Base-by-base conservation (phyloP, 2,797 vertebrate species). In the Gymnothorax reevesii region DNA sequence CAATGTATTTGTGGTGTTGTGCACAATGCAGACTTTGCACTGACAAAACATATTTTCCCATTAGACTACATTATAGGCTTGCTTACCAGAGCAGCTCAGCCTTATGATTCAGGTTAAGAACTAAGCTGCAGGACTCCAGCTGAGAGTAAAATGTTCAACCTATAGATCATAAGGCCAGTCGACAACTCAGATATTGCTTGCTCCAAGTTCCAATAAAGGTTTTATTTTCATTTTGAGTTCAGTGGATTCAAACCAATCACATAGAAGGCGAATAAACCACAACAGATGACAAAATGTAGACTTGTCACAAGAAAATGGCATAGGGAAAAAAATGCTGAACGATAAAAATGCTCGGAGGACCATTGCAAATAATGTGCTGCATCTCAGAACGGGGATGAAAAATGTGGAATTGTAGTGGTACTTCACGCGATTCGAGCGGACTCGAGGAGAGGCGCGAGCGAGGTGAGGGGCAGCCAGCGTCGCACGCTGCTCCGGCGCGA, bases 401-500 rank as follows among this genome's bases (percentile, higher is more conserved):
- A 77, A 77, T 52, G 15, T 17, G 33, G 15, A 17, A 77, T 77
- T 77, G 0, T 33, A 20, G 52, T 20, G 33, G 73, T 22, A 77
- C 49, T 22, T 52, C 73, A 20, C 73, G 73, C 42, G 55, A 69
- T 86, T 33, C 80, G 33, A 82, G 66, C 60, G n/a, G 52, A 87
- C 12, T 20, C 57, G 82, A 27, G 12, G 85, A 13, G 82, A 88
- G n/a, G 15, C 79, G 71, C 25, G 15, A 57, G 17, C 59, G 82
- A 64, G 64, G 66, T 49, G 83, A n/a, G 66, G n/a, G 85, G 55
- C 60, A 59, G 85, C 85, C 79, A 66, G 52, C 22, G n/a, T 49
- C 52, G 86, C 86, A 62, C 86, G 25, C 75, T 42, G 84, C 86
- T 83, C n/a, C 22, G 73, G 33, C 59, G 80, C 86, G 52, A 75